Percentiles rank a stretch among this genome's conserved stretches.
phyloP scores from a whole-genome alignment of 2,888 invertebrate species.

The Sycophila texana region DNA sequence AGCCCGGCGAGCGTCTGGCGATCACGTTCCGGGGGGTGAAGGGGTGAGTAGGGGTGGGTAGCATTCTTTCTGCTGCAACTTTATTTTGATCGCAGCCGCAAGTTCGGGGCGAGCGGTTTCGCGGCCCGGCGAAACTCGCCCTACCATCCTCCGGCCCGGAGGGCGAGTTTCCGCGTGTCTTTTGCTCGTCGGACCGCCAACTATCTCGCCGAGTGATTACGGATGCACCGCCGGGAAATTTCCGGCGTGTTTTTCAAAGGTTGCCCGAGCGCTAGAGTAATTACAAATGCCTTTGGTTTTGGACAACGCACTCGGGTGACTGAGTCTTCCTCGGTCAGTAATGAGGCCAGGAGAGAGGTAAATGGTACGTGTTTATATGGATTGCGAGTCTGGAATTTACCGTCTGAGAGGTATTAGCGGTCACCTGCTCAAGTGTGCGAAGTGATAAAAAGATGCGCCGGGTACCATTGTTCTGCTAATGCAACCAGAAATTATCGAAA shows the following conservation, averaged over 20 bases:
- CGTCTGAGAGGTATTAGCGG: no score
- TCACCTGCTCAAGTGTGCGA: no score
- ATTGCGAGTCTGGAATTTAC: no score
- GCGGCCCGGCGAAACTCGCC: not conserved
- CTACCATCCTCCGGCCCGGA: not conserved
- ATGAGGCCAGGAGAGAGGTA: no score
- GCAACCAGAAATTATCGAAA: no score
- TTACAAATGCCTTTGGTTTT: conserved; percentile 10
- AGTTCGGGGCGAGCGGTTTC: conserved; percentile 26
- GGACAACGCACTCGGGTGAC: not conserved
- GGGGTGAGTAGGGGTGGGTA: no score
- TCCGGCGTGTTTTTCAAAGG: not conserved
- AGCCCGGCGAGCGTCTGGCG: conserved; percentile 23
- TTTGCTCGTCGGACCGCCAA: not conserved
- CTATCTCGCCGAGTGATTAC: conserved; percentile 29
- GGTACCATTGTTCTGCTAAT: no score
- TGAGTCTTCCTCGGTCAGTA: no score
- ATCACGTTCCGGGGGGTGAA: conserved; percentile 37
- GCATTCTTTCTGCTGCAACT: not conserved
- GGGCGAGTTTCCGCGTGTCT: conserved; percentile 24
- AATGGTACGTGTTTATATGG: no score
- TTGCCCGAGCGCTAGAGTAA: not conserved
- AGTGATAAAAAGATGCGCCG: no score
- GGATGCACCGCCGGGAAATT: conserved; percentile 4
- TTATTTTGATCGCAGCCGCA: conserved; percentile 8